phyloP scores from a whole-genome alignment of 2,888 invertebrate species.

The Agriopis leucophaearia region DNA sequence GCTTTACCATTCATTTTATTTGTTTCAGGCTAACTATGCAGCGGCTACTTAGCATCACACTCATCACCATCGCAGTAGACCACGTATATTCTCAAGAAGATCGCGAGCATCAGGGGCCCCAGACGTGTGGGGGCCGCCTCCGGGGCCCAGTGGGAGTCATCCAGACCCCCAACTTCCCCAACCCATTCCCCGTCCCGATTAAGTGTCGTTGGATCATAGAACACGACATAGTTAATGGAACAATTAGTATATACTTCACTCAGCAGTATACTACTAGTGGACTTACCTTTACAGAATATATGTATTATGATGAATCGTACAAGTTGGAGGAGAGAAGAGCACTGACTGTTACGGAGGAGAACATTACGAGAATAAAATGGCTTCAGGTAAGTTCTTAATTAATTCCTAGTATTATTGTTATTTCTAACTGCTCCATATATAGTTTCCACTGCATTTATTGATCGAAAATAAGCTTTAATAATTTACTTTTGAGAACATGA shows the following conservation, averaged over 20 bases:
- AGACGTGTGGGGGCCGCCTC: conserved; percentile 89
- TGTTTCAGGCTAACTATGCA: conserved; percentile 74
- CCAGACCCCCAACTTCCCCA: conserved; percentile 94
- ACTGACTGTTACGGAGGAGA: conserved; percentile 90
- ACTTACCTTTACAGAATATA: conserved; percentile 91
- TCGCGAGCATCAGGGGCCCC: conserved; percentile 73
- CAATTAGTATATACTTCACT: conserved; percentile 94
- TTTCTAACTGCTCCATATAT: neutral
- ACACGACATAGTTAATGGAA: conserved; percentile 91
- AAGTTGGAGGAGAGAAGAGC: conserved; percentile 89
- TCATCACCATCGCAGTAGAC: conserved; percentile 65
- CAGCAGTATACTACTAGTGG: conserved; percentile 95
- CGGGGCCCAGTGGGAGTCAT: conserved; percentile 90
- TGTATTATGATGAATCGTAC: conserved; percentile 90
- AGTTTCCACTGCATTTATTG: no score
- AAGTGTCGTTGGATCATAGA: conserved; percentile 94
- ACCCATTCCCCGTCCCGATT: conserved; percentile 92
- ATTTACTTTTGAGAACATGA: no score
- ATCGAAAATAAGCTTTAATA: no score
- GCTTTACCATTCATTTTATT: conserved; percentile 44
- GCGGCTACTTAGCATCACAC: conserved; percentile 66
- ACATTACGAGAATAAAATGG: conserved; percentile 89
- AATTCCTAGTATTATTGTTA: no score
- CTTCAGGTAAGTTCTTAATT: conserved; percentile 71
- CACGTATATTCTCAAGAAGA: conserved; percentile 64